Base-by-base conservation (phyloP, 2,888 invertebrate genomes). In the Acronicta aceris region DNA sequence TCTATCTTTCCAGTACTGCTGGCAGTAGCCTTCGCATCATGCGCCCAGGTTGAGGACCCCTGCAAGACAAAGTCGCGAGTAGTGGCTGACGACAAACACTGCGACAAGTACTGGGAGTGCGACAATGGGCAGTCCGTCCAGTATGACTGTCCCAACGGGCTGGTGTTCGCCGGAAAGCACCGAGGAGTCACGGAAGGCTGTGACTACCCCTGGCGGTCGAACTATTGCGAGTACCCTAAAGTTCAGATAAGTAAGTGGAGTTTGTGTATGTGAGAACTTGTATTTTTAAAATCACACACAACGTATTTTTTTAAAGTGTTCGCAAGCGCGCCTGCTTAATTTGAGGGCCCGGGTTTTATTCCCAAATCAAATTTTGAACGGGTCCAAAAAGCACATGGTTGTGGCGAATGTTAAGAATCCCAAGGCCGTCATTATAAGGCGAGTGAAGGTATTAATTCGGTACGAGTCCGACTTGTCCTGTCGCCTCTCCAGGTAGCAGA, bases 61-160 rank as follows among this genome's bases (percentile, higher is more conserved):
- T 98, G 98, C 93, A 97, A 98, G 92, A 95, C 95, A 27, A 98
- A 98, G 90, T 92, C 96, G 8, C 95, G 97, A 52, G 96, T 98
- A 0, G 96, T 97, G 0, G 96, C 96, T 0, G 98, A 98, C 81
- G 96, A 96, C 76, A 97, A 97, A 49, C 97, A 98, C 90, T 98
- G 98, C 84, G 95, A 95, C 84, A 94, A 96, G 59, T 97, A 97
- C 84, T 98, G 98, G 98, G 98, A 98, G 88, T 98, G 98, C 83
- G 97, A 98, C 65, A 96, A 96, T 77, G 97, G 97, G 0, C 97
- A 97, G 85, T 96, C 97, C 0, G 96, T 97, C 71, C 95, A 98
- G 62, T 98, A 98, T 88, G 98, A 98, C 92, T 98, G 98, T 83
- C 98, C 98, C 57, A 98, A 98, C 83, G 98, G 98, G 0, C 94